Evolutionary conservation across 2,888 invertebrate species (phyloP).

Genomic region (Oligia strigilis): DNA sequence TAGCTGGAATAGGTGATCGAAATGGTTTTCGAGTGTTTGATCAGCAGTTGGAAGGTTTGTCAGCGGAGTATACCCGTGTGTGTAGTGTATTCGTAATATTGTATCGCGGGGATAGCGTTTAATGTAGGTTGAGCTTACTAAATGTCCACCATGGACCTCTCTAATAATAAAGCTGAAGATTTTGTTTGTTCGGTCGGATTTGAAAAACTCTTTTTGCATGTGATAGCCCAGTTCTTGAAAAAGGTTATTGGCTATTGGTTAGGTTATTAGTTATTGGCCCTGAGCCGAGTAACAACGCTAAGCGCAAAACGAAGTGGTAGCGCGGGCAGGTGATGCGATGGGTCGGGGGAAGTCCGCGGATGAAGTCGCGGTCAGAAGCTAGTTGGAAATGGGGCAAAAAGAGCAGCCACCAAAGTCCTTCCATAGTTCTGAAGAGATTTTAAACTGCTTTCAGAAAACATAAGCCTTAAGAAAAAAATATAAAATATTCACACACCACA

Average conservation of each 20-base stretch:
- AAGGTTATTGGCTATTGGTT: neutral
- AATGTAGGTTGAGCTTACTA: neutral
- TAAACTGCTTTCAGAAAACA: neutral
- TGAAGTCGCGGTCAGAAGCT: no score
- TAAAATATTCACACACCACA: neutral
- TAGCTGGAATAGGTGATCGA: slow-evolving; percentile 36
- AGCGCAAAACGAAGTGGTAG: no score
- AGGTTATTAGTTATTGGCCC: no score
- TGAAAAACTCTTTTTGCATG: neutral
- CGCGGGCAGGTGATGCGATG: no score
- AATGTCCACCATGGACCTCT: no score
- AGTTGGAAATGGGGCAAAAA: neutral
- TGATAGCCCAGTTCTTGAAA: neutral
- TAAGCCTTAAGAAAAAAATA: neutral
- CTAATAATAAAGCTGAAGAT: neutral
- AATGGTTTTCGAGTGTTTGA: slow-evolving; percentile 43
- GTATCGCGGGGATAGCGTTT: neutral
- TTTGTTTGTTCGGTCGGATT: neutral
- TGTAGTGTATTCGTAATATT: neutral
- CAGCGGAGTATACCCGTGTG: neutral
- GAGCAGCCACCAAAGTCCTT: neutral
- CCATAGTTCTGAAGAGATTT: neutral
- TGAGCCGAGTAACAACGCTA: no score
- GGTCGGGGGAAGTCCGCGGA: no score
- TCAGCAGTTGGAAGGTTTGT: slow-evolving; percentile 33